These are phyloP conservation scores for Harpalus rufipes DNA, from an alignment of 2,888 invertebrate genomes.

Conservation along the genomic window DNA sequence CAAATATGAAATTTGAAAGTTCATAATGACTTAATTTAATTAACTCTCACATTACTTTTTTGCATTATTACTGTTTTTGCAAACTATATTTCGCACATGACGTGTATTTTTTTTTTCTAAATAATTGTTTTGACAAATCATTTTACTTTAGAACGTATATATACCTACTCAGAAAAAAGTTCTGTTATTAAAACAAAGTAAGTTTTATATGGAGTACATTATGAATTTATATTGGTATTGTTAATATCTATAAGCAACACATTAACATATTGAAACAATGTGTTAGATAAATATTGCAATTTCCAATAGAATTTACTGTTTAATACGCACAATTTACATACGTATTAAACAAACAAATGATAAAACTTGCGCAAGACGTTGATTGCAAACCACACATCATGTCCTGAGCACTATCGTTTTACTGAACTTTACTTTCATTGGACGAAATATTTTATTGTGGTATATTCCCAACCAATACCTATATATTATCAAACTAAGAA, in stretches of 20 bases:
- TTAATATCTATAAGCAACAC: neutral
- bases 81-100: neutral
- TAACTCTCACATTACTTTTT: neutral
- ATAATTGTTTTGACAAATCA: constrained; percentile 1
- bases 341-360: constrained; percentile 22
- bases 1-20: constrained; percentile 3
- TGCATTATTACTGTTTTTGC: neutral
- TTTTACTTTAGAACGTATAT: neutral
- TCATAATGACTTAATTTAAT: constrained; percentile 7
- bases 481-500: neutral
- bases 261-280: neutral
- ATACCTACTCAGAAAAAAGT: neutral
- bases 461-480: neutral
- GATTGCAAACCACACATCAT: constrained; percentile 22
- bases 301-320: neutral
- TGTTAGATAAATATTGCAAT: neutral
- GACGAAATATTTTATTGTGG: neutral
- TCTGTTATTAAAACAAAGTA: neutral
- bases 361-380: constrained; percentile 21
- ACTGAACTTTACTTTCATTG: constrained; percentile 31
- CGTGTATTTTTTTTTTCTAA: neutral
- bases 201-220: neutral
- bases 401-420: neutral
- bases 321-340: constrained; percentile 4
- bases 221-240: neutral